Percentiles rank a stretch among this genome's conserved stretches.
These are phyloP conservation scores for Stramonita haemastoma DNA, from an alignment of 2,888 invertebrate genomes.

Conservation along the genomic window DNA sequence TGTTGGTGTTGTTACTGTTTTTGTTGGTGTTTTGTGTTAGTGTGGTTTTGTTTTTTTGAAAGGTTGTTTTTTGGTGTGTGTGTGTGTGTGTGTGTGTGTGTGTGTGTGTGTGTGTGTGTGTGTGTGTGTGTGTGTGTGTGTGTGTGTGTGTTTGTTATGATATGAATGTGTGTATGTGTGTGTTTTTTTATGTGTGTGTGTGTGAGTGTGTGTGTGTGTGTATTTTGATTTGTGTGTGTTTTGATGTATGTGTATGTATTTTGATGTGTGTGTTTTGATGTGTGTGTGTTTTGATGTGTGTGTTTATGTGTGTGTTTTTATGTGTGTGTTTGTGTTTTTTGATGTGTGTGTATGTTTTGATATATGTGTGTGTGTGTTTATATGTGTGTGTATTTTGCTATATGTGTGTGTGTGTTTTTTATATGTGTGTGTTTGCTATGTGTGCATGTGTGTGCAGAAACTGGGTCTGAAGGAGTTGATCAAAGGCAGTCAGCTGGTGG, in stretches of 20 bases:
- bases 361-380: not conserved
- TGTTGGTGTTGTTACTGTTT: not conserved
- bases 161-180: not conserved
- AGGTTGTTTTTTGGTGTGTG: not conserved
- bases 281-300: too few relatives aligned
- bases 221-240: conserved; percentile 69
- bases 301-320: not conserved
- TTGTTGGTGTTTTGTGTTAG: not conserved
- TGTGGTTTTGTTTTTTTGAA: not conserved
- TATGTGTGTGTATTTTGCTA: not conserved
- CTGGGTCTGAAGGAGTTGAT: conserved; percentile 87
- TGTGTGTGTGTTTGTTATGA: not conserved
- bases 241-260: not conserved
- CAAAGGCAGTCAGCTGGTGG: conserved; percentile 84
- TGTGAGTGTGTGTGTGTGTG: conserved; percentile 1
- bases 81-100: not conserved
- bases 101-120: conserved; percentile 1
- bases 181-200: not conserved
- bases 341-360: not conserved
- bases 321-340: not conserved
- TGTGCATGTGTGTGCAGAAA: conserved; percentile 79
- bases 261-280: conserved; percentile 78
- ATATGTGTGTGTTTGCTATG: not conserved
- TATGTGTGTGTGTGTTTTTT: not conserved
- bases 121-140: not conserved